Percentiles rank a stretch among this genome's conserved stretches.
Evolutionary conservation across 2,113 vertebrate species (phyloP).

Genomic region (Chloebia gouldiae): DNA sequence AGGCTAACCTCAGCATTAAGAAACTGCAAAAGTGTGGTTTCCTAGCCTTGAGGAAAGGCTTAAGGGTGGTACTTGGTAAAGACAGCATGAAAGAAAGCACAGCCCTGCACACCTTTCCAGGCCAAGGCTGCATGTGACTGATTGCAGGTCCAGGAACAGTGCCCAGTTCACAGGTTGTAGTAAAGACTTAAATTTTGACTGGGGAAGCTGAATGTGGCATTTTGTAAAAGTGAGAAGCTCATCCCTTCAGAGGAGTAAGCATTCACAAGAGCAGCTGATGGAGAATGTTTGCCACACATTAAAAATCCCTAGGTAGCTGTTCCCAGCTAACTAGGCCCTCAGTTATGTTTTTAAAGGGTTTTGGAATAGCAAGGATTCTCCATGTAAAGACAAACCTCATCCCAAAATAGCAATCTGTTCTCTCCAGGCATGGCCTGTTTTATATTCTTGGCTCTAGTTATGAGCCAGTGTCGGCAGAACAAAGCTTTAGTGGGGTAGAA

Average conservation of each 20-base stretch:
- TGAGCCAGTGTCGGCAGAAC: background rate
- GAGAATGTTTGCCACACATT: background rate
- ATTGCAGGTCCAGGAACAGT: background rate
- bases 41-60: background rate
- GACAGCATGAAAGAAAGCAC: background rate
- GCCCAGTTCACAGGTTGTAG: background rate
- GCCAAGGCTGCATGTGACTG: background rate
- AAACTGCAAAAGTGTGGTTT: background rate
- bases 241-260: background rate
- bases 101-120: background rate
- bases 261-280: background rate
- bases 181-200: background rate
- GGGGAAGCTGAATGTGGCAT: background rate
- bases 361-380: background rate
- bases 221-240: background rate
- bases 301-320: background rate
- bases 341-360: background rate
- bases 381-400: background rate
- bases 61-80: background rate
- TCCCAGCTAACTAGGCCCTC: background rate
- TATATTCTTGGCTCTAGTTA: background rate
- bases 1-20: background rate
- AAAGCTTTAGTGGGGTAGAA: background rate
- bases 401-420: background rate
- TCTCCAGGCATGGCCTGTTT: background rate